A percentile compares a stretch with the other conserved stretches of the same genome.
Evolutionary conservation across 2,888 invertebrate species (phyloP).

Genomic region (Steinernema carpocapsae): DNA sequence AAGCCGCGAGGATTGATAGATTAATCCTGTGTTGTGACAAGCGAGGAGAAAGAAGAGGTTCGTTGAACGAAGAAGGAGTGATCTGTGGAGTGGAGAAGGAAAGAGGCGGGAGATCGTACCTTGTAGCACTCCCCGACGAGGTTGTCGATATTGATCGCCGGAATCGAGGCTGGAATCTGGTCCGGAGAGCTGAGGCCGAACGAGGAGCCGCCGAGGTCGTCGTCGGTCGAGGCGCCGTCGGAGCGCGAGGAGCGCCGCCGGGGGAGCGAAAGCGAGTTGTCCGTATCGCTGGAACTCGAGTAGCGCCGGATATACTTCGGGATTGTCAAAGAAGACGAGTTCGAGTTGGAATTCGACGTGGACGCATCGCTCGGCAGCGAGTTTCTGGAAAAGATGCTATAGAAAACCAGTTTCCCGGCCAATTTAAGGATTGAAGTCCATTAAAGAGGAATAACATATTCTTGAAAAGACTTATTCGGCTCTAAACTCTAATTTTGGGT

Average conservation of each 20-base stretch:
- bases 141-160: neutral
- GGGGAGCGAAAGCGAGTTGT: slow-evolving; percentile 36
- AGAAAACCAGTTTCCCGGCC: no score
- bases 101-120: neutral
- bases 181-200: slow-evolving; percentile 39
- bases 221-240: slow-evolving; percentile 6
- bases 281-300: slow-evolving; percentile 38
- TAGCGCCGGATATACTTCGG: slow-evolving; percentile 22
- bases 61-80: no score
- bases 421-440: neutral
- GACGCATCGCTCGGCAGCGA: slow-evolving; percentile 14
- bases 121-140: slow-evolving; percentile 21
- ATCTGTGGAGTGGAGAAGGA: no score
- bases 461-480: neutral
- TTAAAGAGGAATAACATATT: neutral
- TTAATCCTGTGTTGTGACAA: no score
- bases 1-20: no score
- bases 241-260: slow-evolving; percentile 27
- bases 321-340: neutral
- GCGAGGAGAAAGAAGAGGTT: no score
- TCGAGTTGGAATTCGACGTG: slow-evolving; percentile 5
- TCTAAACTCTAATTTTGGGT: neutral
- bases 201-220: slow-evolving; percentile 15
- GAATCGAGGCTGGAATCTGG: slow-evolving; percentile 31
- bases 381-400: neutral